phyloP scores from a whole-genome alignment of 2,797 vertebrate genomes.

The Atherinosoma microstoma region DNA sequence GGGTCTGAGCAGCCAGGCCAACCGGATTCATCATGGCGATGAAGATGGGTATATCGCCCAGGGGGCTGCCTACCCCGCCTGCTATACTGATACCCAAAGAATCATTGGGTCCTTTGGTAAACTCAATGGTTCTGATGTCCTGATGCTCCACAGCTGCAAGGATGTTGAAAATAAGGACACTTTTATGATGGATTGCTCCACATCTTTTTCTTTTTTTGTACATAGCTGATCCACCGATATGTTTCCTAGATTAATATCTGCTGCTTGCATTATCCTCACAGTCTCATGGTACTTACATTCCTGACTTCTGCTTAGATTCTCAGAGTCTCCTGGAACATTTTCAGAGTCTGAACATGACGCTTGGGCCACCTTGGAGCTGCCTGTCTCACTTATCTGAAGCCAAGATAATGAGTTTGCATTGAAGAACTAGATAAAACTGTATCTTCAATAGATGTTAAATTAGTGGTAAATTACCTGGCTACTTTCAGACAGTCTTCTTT shows the following conservation, averaged over 20 bases:
- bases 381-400: slow-evolving; percentile 78
- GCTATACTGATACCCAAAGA: slow-evolving; percentile 96
- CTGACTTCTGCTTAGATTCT: slow-evolving; percentile 78
- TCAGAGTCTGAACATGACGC: slow-evolving; percentile 80
- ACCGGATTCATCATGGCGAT: slow-evolving; percentile 98
- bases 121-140: slow-evolving; percentile 90
- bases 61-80: slow-evolving; percentile 94
- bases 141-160: slow-evolving; percentile 86
- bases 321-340: slow-evolving; percentile 75
- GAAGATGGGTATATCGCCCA: slow-evolving; percentile 96
- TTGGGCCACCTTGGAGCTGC: slow-evolving; percentile 77
- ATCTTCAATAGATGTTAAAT: background rate
- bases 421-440: background rate
- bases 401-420: slow-evolving; percentile 12
- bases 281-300: slow-evolving; percentile 80
- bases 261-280: background rate
- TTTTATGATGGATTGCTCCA: background rate
- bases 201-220: background rate
- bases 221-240: background rate
- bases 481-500: slow-evolving; percentile 90
- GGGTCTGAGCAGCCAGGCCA: slow-evolving; percentile 95
- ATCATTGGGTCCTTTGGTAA: slow-evolving; percentile 90
- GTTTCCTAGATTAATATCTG: background rate
- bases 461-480: slow-evolving; percentile 87
- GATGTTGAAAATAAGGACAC: slow-evolving; percentile 7